Percentiles rank a stretch among this genome's conserved stretches.
These are phyloP conservation scores for Selenia dentaria DNA, from an alignment of 2,888 invertebrate species.

Conservation along the genomic window DNA sequence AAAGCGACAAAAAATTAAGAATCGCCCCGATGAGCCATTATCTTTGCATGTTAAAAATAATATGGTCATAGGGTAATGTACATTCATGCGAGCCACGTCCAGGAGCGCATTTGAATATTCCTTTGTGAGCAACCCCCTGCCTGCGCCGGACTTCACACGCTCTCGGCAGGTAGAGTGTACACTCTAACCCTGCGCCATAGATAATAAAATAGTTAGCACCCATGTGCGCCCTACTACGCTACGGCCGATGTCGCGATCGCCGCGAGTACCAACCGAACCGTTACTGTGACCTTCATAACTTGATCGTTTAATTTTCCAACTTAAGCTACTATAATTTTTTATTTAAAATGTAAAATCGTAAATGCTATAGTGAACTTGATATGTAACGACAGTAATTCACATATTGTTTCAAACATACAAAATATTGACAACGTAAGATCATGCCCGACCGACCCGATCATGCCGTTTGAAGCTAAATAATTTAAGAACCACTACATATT, in stretches of 20 bases:
- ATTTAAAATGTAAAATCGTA: too few species aligned
- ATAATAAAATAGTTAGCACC: too few species aligned
- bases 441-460: too few species aligned
- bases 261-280: constrained; percentile 2
- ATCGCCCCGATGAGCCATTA: constrained; percentile 83
- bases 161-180: constrained; percentile 55
- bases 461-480: too few species aligned
- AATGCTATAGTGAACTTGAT: too few species aligned
- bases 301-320: constrained; percentile 28
- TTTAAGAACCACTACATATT: too few species aligned
- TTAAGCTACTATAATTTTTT: too few species aligned
- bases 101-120: constrained; percentile 81
- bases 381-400: too few species aligned
- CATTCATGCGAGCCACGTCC: constrained; percentile 81
- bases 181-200: constrained; percentile 35
- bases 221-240: too few species aligned
- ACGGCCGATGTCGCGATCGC: constrained; percentile 19
- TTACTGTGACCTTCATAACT: constrained; percentile 32
- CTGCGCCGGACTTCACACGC: constrained; percentile 83
- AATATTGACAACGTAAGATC: too few species aligned
- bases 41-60: constrained; percentile 83
- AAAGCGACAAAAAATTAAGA: constrained; percentile 81
- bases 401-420: too few species aligned
- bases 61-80: constrained; percentile 82
- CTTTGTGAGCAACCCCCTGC: constrained; percentile 67